A percentile compares a stretch with the other conserved stretches of the same genome.
Evolutionary conservation across 2,888 invertebrate genomes (phyloP).

Genomic region (Fragum whitleyi): DNA sequence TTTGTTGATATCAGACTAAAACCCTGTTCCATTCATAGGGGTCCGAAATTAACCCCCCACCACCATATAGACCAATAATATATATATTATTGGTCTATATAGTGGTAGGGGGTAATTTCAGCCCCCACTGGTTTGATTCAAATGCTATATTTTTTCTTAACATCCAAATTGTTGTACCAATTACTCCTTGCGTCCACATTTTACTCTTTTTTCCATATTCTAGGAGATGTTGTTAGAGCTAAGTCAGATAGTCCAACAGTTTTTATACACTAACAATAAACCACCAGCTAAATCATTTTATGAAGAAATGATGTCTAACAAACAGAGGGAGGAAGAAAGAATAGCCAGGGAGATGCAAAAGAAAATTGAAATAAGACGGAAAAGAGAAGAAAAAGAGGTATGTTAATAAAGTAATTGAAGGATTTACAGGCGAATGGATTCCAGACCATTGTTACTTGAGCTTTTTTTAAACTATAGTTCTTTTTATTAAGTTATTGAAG

Average conservation of each 20-base stretch:
- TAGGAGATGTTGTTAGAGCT: constrained; percentile 92
- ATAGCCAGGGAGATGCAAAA: constrained; percentile 73
- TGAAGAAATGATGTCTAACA: constrained; percentile 93
- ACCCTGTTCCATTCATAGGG: too few species aligned
- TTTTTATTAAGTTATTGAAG: not conserved
- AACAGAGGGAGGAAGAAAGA: constrained; percentile 87
- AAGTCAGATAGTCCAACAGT: constrained; percentile 91
- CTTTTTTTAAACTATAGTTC: not conserved
- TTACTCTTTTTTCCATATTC: not conserved
- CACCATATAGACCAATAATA: too few species aligned
- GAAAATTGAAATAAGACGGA: constrained; percentile 72
- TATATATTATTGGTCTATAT: too few species aligned
- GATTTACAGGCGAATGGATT: not conserved
- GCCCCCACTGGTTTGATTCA: too few species aligned
- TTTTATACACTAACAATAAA: constrained; percentile 92
- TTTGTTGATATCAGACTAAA: too few species aligned
- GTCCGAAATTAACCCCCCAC: too few species aligned
- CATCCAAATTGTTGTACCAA: too few species aligned
- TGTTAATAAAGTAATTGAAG: not conserved
- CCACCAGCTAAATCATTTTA: constrained; percentile 93
- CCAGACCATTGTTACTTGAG: not conserved
- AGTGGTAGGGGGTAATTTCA: too few species aligned
- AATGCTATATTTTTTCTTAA: too few species aligned
- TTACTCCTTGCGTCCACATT: too few species aligned
- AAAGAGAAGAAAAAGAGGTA: constrained; percentile 78